Conservation (phyloP, 1,140 invertebrate species). For the Drosophila cardini region DNA sequence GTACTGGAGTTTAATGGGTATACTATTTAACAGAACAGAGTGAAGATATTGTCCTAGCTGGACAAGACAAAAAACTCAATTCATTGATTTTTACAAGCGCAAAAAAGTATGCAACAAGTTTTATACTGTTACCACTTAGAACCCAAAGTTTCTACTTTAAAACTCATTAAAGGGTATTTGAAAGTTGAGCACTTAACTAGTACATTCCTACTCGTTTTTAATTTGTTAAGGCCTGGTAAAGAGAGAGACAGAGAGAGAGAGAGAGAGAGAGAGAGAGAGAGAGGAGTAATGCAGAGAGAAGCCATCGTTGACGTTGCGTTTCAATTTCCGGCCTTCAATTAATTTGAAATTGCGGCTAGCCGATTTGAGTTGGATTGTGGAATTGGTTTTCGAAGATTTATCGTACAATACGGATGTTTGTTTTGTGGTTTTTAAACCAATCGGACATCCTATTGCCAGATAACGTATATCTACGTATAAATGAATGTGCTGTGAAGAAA, state of each 20-base stretch:
- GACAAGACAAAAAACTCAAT: no score
- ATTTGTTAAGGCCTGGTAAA: conserved; percentile 2
- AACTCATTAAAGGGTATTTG: no score
- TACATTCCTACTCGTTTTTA: not conserved
- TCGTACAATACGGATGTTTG: conserved; percentile 25
- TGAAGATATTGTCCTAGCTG: no score
- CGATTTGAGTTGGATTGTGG: conserved; percentile 42
- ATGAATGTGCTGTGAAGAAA: not conserved
- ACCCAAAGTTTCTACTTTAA: no score
- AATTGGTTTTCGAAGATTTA: conserved; percentile 50
- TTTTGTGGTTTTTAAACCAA: conserved; percentile 18
- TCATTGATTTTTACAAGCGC: no score
- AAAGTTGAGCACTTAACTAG: no score
- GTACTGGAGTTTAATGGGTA: no score
- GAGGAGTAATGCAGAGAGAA: not conserved
- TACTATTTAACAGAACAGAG: no score
- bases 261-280: no score
- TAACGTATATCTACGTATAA: not conserved
- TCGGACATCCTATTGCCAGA: conserved; percentile 5
- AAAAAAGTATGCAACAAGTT: no score
- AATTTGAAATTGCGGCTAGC: conserved; percentile 57
- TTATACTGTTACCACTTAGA: no score
- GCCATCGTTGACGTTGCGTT: conserved; percentile 37
- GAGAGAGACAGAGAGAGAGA: no score
- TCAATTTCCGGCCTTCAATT: conserved; percentile 59